Conservation (phyloP, 1,140 invertebrate species). For the Oryzaephilus surinamensis region DNA sequence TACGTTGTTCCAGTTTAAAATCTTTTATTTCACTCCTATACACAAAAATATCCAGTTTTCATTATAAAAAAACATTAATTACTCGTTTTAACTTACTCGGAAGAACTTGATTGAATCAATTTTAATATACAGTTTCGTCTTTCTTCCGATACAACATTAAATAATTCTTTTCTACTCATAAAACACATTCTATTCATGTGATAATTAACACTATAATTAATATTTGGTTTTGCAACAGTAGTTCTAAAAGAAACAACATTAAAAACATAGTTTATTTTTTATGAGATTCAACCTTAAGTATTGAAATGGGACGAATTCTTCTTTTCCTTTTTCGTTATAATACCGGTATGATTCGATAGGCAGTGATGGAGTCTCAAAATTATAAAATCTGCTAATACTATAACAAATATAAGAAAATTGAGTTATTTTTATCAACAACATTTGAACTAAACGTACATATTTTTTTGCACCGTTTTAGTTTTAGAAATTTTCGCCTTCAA, state of each 20-base stretch:
- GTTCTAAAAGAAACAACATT: constrained; percentile 18
- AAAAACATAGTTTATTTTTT: constrained; percentile 5
- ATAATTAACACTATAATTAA: constrained; percentile 22
- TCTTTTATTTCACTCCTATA: neutral
- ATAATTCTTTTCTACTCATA: constrained; percentile 18
- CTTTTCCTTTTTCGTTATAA: constrained; percentile 16
- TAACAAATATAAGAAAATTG: no score
- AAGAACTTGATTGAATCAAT: neutral
- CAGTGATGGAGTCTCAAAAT: constrained; percentile 22
- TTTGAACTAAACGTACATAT: no score
- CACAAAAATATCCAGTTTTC: neutral
- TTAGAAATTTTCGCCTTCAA: no score
- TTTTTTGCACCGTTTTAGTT: no score
- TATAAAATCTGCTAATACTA: no score
- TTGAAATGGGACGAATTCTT: constrained; percentile 18
- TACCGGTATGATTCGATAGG: constrained; percentile 16
- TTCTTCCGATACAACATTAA: constrained; percentile 18
- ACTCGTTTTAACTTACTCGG: neutral
- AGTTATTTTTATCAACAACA: no score
- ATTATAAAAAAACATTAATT: constrained; percentile 1
- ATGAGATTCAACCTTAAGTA: constrained; percentile 19
- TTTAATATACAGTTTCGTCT: neutral
- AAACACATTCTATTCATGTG: constrained; percentile 9
- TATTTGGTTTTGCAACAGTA: constrained; percentile 19
- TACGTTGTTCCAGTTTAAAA: constrained; percentile 5